These are phyloP conservation scores for Onychostruthus taczanowskii DNA, from an alignment of 2,113 vertebrate species.

Conservation along the genomic window DNA sequence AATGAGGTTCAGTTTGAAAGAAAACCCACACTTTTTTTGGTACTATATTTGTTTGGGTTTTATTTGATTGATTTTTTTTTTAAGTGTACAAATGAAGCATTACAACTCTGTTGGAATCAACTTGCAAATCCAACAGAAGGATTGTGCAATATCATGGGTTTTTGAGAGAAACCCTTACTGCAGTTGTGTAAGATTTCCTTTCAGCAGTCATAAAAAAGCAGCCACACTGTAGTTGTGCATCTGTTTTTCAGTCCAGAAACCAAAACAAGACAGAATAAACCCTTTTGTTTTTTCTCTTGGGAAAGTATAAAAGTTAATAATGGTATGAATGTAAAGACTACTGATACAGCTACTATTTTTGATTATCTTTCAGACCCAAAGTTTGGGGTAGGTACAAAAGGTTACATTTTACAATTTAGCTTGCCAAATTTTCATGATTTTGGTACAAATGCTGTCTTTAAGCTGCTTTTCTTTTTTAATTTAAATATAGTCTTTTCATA, in stretches of 20 bases:
- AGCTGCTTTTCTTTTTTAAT: not conserved
- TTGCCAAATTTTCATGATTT: slow-evolving; percentile 32
- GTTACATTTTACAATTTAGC: not conserved
- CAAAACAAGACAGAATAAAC: not conserved
- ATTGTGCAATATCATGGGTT: slow-evolving; percentile 16
- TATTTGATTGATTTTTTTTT: not conserved
- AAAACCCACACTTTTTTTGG: not conserved
- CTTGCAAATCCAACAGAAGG: not conserved
- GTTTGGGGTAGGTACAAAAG: not conserved
- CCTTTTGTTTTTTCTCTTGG: not conserved
- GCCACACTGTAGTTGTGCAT: not conserved
- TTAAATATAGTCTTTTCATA: not conserved
- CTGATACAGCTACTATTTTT: not conserved
- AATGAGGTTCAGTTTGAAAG: not conserved
- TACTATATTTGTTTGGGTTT: not conserved
- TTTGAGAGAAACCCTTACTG: slow-evolving; percentile 15
- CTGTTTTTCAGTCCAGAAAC: not conserved
- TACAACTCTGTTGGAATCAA: slow-evolving; percentile 13
- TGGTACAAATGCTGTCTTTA: not conserved
- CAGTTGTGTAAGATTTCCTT: not conserved
- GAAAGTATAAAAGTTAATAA: not conserved
- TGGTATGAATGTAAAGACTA: not conserved
- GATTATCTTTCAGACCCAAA: not conserved
- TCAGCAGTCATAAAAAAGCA: not conserved
- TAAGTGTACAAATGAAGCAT: not conserved